Base-by-base conservation (phyloP, 2,797 vertebrate genomes). In the Hemibagrus guttatus region DNA sequence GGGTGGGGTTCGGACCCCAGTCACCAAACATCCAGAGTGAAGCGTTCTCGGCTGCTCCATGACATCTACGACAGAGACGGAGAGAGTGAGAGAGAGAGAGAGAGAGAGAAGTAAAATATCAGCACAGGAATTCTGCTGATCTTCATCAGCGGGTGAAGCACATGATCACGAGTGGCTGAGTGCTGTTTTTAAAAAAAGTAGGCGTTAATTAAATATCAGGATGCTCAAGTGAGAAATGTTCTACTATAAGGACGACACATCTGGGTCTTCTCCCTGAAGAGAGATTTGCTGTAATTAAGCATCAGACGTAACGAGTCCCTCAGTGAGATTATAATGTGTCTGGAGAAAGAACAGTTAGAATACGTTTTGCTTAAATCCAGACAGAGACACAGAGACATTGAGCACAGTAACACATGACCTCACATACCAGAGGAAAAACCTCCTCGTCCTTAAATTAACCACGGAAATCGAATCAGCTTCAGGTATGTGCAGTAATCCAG, bases 1-100 rank as follows among this genome's bases (percentile, higher is more conserved):
- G 12, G 98, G 98, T 3, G 98, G 98, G 46, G 98, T 99, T 35
- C 97, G 96, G 83, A 96, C 97, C 92, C 98, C 98, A 89, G 97
- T 96, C 93, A 98, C 95, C 95, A 97, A 89, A 92, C 96, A 97
- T 69, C 97, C 97, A 0, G 97, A 95, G 83, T 96, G 96, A 89
- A 96, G 93, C 35, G 93, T 95, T 91, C 96, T 97, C 89, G 96
- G 96, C 90, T 96, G 97, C 91, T 98, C 98, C 97, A 98, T 98
- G 91, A 96, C 96, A 94, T 97, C 98, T 98, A 86, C 54, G 35
- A 17, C 58, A 81, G 23, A 42, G 58, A 17, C 58, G 2, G 13
- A 46, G 35, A 21, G 28, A 39, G 69, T 83, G 88, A 85, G 68
- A 91, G 28, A 1, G 35, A 86, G 84, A 74, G 26, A 75, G 46